phyloP scores from a whole-genome alignment of 1,140 invertebrate genomes.

The Laupala kohalensis region DNA sequence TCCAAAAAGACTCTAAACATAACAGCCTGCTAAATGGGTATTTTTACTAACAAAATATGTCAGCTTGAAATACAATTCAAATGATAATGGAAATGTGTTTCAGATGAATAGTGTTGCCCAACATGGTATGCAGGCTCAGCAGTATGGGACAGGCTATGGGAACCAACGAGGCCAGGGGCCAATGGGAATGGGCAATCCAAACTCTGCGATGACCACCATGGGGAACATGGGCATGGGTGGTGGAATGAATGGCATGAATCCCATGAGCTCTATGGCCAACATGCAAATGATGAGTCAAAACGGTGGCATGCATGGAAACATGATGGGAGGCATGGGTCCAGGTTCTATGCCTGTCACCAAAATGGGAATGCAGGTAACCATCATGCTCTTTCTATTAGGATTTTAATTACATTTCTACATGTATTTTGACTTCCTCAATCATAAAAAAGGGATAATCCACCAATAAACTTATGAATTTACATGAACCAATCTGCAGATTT shows the following conservation, averaged over 20 bases:
- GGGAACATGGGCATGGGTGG: conserved; percentile 22
- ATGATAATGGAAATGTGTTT: background rate
- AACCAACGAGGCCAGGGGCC: conserved; percentile 34
- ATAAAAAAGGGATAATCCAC: background rate
- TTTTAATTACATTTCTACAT: background rate
- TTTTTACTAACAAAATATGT: too few species aligned
- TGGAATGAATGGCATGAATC: conserved; percentile 26
- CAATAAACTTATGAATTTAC: too few species aligned
- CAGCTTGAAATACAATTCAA: background rate
- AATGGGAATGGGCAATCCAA: conserved; percentile 35
- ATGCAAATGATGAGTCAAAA: conserved; percentile 50
- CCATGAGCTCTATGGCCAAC: conserved; percentile 46
- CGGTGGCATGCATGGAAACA: conserved; percentile 39
- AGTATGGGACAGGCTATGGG: conserved; percentile 37
- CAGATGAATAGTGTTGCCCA: conserved; percentile 30
- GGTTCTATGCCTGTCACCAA: conserved; percentile 28
- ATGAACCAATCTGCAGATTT: too few species aligned
- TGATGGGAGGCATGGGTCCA: conserved; percentile 34
- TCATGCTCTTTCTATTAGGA: background rate
- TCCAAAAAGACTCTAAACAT: background rate
- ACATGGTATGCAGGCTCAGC: conserved; percentile 30
- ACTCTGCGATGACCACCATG: conserved; percentile 19
- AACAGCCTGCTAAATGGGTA: too few species aligned
- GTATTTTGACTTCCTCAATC: background rate
- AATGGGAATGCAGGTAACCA: conserved; percentile 43